Evolutionary conservation across 2,797 vertebrate species (phyloP), one percentile per base, ranked within the genome.

Genomic region (Mormyrus proboscirostris): DNA sequence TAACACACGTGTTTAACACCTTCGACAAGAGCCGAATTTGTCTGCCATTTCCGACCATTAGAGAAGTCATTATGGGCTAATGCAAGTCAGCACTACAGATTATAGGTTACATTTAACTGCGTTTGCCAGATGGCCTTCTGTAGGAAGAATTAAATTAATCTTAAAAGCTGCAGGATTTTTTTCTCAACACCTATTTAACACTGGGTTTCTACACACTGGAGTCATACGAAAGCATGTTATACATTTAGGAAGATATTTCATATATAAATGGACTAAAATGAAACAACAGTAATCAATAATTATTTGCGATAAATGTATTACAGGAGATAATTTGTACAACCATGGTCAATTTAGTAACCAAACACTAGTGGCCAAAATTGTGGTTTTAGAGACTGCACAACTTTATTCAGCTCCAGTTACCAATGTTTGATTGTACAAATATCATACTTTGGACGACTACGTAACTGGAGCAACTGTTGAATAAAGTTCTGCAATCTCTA

Each of bases 21-120:
- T 76, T 89, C 22, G 55, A 83, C 55, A 85, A 53, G 62, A 14
- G 49, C 79, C 55, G 33, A 86, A 93, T 92, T 90, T 90, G 90
- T 85, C 89, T 91, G 91, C 91, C 90, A 29, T 57, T 93, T 94
- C 91, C 90, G 93, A 92, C 93, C 93, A 95, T 95, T 94, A 95
- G 90, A 59, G 92, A 92, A 93, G 91, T 92, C 93, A 94, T 94
- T 96, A 94, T 93, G 92, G 89, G 16, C 88, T 87, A 91, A 95
- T 93, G 95, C 93, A 94, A 91, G n/a, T 88, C 89, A 93, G 93
- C 88, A 92, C 82, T 59, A 90, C 92, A 89, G 69, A 83, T 62
- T 49, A 89, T 84, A 86, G 76, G 76, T 33, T 82, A 41, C 57
- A 89, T 69, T 88, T 88, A 47, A 88, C 57, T 69, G 47, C 86